Base-by-base conservation (phyloP, 2,797 vertebrate genomes). In the Ctenochaetus hawaiiensis region DNA sequence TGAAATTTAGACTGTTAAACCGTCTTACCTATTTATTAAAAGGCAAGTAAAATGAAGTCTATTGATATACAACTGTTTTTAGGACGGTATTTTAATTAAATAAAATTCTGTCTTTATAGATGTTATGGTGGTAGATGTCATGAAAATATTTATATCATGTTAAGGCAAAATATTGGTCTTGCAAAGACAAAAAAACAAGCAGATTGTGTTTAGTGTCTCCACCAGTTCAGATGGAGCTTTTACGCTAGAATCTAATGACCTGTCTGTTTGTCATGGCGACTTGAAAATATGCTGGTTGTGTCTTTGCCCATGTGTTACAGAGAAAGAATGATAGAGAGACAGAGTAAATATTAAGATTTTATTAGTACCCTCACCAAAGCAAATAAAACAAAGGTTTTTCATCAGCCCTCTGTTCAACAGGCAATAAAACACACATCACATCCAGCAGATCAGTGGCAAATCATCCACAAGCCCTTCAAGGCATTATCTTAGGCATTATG, bases 401-500 rank as follows among this genome's bases (percentile, higher is more conserved):
- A 67, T 90, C 77, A 75, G 64, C 44, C 58, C 43, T 73, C 17
- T 72, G 56, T 81, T 81, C 69, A 82, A 72, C 70, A 85, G 82
- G 80, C 83, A 84, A 85, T 82, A 90, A 87, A 89, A 84, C 70
- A 75, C 82, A 70, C 73, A 87, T 87, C 78, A 87, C 53, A 84
- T 79, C 70, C 62, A 88, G 76, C 78, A 85, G 88, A 90, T 90
- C 60, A 68, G 63, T 77, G 62, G 70, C 44, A 80, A 87, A 87
- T 77, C 65, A 73, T 79, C 78, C 60, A 48, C 22, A 23, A 73
- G 67, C 52, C 86, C 74, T 84, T 77, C 65, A 70, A 76, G 60
- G 78, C 68, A 84, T 85, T 66, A 81, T 75, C 61, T 12, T 5
- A 43, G 58, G 57, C 65, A 80, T 85, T 69, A 79, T 82, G 63